Conservation (phyloP, 2,113 vertebrate species). For the Zosterops borbonicus region DNA sequence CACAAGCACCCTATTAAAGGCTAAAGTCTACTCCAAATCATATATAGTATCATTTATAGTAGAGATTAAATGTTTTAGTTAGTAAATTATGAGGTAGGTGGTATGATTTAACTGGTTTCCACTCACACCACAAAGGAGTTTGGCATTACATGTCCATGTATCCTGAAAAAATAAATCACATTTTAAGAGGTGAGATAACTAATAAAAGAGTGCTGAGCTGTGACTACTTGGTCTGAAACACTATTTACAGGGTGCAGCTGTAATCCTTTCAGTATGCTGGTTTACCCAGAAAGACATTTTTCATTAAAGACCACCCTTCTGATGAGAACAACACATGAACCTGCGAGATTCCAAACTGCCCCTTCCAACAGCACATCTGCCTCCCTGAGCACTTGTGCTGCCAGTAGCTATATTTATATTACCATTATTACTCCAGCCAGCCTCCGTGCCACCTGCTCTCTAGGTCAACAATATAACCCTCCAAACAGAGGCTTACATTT, state of each 20-base stretch:
- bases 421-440: not conserved
- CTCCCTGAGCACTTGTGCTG: not conserved
- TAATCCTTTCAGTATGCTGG: not conserved
- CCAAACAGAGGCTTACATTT: not conserved
- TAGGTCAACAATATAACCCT: conserved; percentile 11
- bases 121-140: not conserved
- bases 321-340: not conserved
- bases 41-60: not conserved
- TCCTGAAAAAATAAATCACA: not conserved
- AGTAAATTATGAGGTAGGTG: not conserved
- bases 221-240: not conserved
- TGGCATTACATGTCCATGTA: not conserved
- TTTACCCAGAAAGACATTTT: not conserved
- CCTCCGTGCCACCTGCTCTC: conserved; percentile 5
- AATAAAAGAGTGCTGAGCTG: not conserved
- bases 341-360: not conserved
- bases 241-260: conserved; percentile 2
- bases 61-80: not conserved
- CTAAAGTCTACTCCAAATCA: not conserved
- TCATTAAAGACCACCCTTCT: not conserved
- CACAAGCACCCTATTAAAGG: not conserved
- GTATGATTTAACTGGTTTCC: not conserved
- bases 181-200: conserved; percentile 7
- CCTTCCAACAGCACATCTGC: not conserved
- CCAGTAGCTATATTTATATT: not conserved